Evolutionary conservation across 2,888 invertebrate genomes (phyloP).

Genomic region (Boloria selene): DNA sequence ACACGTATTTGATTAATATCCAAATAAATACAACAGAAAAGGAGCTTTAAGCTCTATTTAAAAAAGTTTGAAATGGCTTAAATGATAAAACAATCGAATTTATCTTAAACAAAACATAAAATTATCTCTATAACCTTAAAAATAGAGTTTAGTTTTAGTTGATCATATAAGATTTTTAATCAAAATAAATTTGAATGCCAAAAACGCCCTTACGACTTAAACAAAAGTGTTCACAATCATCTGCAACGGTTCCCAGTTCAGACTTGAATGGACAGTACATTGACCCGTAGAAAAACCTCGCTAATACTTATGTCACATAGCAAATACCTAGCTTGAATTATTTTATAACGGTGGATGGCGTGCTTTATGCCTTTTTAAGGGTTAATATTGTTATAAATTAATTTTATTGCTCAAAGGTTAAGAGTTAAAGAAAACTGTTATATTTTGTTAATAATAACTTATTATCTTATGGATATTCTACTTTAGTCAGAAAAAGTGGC

Average conservation of each 20-base stretch:
- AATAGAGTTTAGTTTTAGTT: slow-evolving; percentile 10
- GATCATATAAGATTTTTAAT: background rate
- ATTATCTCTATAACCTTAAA: background rate
- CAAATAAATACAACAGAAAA: slow-evolving; percentile 7
- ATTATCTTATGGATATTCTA: too few relatives aligned
- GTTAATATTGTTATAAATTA: background rate
- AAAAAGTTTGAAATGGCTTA: slow-evolving; percentile 9
- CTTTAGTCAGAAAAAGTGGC: too few relatives aligned
- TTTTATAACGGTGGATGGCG: slow-evolving; percentile 28
- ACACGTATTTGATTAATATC: slow-evolving; percentile 56
- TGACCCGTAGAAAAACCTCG: slow-evolving; percentile 44
- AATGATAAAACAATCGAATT: background rate
- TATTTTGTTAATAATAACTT: too few relatives aligned
- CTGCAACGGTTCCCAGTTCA: slow-evolving; percentile 12
- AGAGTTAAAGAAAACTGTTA: too few relatives aligned
- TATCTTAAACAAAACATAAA: background rate
- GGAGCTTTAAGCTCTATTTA: background rate
- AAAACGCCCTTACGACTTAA: slow-evolving; percentile 12
- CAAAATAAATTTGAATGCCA: slow-evolving; percentile 12
- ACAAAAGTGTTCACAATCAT: slow-evolving; percentile 17
- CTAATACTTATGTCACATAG: slow-evolving; percentile 42
- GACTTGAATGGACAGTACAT: slow-evolving; percentile 42
- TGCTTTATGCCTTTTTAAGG: slow-evolving; percentile 20
- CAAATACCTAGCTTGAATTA: slow-evolving; percentile 34
- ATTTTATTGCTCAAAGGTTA: background rate